Base-by-base conservation (phyloP, 1,140 invertebrate species). In the Globodera ellingtonae region DNA sequence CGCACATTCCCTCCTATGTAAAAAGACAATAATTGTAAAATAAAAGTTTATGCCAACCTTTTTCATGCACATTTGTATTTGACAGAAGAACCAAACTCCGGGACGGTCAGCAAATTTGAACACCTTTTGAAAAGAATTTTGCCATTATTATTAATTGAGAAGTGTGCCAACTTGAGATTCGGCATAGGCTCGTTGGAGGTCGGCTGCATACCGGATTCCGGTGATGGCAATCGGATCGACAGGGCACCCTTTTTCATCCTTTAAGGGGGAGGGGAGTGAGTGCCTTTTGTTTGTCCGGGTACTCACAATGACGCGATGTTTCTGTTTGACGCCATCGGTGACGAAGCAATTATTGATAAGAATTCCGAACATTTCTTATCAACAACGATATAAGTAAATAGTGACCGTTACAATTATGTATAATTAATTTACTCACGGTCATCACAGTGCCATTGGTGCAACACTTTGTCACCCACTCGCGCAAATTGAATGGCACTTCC, bases 41-140 rank as follows among this genome's bases (percentile, higher is more conserved):
- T 9, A 47, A 70, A 0, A 70, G 18, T 35, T 13, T 35, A 35
- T 67, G n/a, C 24, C 13, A 35, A 70, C 67, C 65, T 83, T 84
- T 66, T 88, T 88, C 87, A 88, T 88, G 77, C 87, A 88, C 87
- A 89, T 89, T 59, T 87, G 87, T 18, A 88, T 83, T 71, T 89
- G 87, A 73, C 87, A 88, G 78, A 89, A 89, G 82, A 88, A 88
- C 87, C 87, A 88, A 72, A 88, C 83, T 18, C 86, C 87, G 13
- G 87, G 87, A 44, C 83, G 71, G 75, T 87, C 86, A 62, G 86
- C 86, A 80, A 87, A 87, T 67, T 87, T 87, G 75, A 87, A 87
- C 13, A 87, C 86, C 56, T 81, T 65, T 35, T 9, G 59, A 9
- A 6, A 7, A 15, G 24, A 46, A 50, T n/a, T 66, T 24, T 24